Percentiles rank a stretch among this genome's conserved stretches.
These are phyloP conservation scores for Octopus sinensis DNA, from an alignment of 1,140 invertebrate genomes.

Conservation along the genomic window DNA sequence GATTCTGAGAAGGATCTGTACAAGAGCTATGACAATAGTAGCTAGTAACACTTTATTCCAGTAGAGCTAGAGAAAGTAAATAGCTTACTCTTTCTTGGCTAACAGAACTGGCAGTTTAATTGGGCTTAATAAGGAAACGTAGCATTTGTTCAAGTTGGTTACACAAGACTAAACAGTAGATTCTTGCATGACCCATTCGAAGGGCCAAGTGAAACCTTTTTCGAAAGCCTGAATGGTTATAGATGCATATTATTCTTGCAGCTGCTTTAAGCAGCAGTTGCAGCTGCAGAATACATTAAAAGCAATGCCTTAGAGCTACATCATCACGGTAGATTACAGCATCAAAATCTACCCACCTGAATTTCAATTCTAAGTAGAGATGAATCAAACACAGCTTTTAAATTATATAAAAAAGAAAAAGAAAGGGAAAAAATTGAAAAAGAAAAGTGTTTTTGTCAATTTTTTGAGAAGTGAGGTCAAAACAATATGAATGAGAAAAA, in stretches of 20 bases:
- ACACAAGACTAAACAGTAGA: conserved; percentile 9
- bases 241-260: conserved; percentile 9
- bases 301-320: conserved; percentile 5
- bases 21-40: conserved; percentile 3
- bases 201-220: conserved; percentile 3
- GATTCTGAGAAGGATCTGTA: background rate
- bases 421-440: background rate
- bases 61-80: conserved; percentile 6
- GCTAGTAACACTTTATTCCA: background rate
- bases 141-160: conserved; percentile 10
- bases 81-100: background rate
- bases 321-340: conserved; percentile 7
- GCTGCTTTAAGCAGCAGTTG: conserved; percentile 8
- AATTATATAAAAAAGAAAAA: background rate
- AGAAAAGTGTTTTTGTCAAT: background rate
- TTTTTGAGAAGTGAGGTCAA: background rate
- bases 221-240: conserved; percentile 6
- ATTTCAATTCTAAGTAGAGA: conserved; percentile 8
- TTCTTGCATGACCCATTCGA: conserved; percentile 9
- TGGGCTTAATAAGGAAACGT: background rate
- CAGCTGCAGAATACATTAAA: conserved; percentile 9
- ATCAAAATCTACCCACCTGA: conserved; percentile 9
- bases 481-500: background rate
- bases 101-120: conserved; percentile 8
- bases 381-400: conserved; percentile 3